phyloP scores from a whole-genome alignment of 2,888 invertebrate species.

The Tupiocoris notatus region DNA sequence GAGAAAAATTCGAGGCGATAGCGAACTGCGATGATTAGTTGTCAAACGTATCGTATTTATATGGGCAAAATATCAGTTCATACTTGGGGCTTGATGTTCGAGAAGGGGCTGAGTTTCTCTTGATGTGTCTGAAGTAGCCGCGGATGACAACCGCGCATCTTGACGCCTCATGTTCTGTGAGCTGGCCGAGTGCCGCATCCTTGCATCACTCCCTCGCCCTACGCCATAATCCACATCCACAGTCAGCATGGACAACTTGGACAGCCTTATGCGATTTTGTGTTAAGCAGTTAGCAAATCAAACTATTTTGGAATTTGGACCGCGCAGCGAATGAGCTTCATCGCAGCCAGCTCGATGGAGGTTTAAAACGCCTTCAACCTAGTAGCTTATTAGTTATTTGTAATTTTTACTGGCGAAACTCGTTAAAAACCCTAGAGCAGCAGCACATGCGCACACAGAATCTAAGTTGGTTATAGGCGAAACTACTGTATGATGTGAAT shows the following conservation, averaged over 20 bases:
- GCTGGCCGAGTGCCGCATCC: constrained; percentile 50
- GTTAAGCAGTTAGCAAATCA: too few relatives aligned
- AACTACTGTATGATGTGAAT: not conserved
- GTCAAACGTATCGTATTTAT: not conserved
- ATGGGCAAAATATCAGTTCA: constrained; percentile 25
- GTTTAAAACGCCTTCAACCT: too few relatives aligned
- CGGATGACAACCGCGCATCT: constrained; percentile 46
- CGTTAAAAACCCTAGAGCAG: not conserved
- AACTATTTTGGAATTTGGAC: too few relatives aligned
- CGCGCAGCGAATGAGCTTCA: too few relatives aligned
- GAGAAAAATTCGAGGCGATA: too few relatives aligned
- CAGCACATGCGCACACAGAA: not conserved
- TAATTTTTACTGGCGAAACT: too few relatives aligned
- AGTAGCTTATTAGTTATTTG: too few relatives aligned
- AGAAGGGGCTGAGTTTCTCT: constrained; percentile 52
- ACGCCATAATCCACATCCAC: constrained; percentile 36
- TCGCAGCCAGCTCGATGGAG: too few relatives aligned
- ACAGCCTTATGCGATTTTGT: too few relatives aligned
- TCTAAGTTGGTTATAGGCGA: not conserved
- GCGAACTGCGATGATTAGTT: not conserved
- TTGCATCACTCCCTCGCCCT: constrained; percentile 49
- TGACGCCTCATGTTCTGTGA: constrained; percentile 50
- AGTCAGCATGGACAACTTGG: not conserved
- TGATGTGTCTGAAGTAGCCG: constrained; percentile 48
- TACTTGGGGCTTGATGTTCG: constrained; percentile 52